Evolutionary conservation across 2,113 vertebrate species (phyloP).

Genomic region (Pedionomus torquatus): DNA sequence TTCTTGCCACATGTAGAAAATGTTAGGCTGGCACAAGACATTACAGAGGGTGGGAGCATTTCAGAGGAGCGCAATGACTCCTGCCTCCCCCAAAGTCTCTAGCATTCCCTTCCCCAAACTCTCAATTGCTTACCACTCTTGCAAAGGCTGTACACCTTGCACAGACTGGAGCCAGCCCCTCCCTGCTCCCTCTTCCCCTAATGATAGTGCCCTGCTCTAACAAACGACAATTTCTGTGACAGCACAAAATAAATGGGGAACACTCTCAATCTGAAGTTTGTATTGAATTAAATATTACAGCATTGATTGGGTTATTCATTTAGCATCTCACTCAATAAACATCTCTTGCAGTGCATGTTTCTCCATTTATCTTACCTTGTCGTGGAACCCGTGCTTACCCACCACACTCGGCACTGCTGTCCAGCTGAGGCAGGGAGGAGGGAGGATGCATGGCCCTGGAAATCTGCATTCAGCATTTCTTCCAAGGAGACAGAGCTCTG

Average conservation of each 20-base stretch:
- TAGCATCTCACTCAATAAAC: slow-evolving; percentile 73
- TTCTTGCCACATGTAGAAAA: not conserved
- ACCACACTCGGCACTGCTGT: not conserved
- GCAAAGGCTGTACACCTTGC: not conserved
- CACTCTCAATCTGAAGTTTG: slow-evolving; percentile 60
- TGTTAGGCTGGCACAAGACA: not conserved
- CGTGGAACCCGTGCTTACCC: not conserved
- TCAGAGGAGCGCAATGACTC: not conserved
- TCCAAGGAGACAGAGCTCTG: not conserved
- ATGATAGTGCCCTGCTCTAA: slow-evolving; percentile 19
- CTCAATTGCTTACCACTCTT: fast-evolving
- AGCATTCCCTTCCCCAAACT: not conserved
- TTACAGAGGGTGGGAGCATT: not conserved
- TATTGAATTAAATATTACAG: slow-evolving; percentile 74
- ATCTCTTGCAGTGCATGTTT: slow-evolving; percentile 47
- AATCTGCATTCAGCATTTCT: slow-evolving; percentile 29
- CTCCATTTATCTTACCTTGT: slow-evolving; percentile 69
- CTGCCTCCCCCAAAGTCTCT: not conserved
- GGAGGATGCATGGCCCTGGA: not conserved
- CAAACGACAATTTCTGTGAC: slow-evolving; percentile 32
- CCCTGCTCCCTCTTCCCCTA: not conserved
- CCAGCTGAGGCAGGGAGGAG: not conserved
- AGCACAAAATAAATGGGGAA: slow-evolving; percentile 62
- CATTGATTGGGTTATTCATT: slow-evolving; percentile 74
- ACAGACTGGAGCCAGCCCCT: not conserved